Evolutionary conservation across 1,140 invertebrate genomes (phyloP).

Genomic region (Cyclargus thomasi): DNA sequence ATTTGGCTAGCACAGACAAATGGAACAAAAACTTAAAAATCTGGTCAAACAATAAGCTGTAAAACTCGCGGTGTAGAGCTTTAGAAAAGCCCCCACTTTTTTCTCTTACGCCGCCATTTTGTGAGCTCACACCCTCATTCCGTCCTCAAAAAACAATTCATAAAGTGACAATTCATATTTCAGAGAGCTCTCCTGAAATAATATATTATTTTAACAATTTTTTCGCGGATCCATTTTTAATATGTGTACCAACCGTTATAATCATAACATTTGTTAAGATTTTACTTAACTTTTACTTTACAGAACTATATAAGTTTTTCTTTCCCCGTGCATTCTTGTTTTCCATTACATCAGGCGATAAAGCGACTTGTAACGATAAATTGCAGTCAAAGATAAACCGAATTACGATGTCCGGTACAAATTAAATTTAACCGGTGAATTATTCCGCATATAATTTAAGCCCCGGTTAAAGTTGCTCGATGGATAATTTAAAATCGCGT

Average conservation of each 20-base stretch:
- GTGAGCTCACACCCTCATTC: constrained; percentile 14
- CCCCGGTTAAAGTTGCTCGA: background rate
- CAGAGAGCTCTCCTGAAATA: constrained; percentile 36
- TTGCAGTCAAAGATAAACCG: constrained; percentile 1
- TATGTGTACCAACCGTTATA: no score
- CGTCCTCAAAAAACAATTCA: constrained; percentile 41
- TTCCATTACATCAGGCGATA: background rate
- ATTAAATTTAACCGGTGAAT: background rate
- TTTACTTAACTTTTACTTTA: no score
- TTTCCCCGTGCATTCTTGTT: background rate
- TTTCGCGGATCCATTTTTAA: no score
- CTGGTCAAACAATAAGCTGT: background rate
- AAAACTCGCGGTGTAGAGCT: background rate
- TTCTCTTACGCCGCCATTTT: background rate
- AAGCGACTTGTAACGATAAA: background rate
- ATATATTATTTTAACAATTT: constrained; percentile 17
- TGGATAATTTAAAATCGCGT: background rate
- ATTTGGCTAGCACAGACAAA: background rate
- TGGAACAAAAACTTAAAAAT: background rate
- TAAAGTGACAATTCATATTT: constrained; percentile 56
- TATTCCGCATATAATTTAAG: background rate
- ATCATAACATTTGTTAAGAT: no score
- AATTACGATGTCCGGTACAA: background rate
- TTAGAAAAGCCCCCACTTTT: constrained; percentile 18
- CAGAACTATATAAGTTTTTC: background rate